Evolutionary conservation across 2,888 invertebrate genomes (phyloP), one percentile per base, ranked within the genome.

Genomic region (Agrochola lychnidis): DNA sequence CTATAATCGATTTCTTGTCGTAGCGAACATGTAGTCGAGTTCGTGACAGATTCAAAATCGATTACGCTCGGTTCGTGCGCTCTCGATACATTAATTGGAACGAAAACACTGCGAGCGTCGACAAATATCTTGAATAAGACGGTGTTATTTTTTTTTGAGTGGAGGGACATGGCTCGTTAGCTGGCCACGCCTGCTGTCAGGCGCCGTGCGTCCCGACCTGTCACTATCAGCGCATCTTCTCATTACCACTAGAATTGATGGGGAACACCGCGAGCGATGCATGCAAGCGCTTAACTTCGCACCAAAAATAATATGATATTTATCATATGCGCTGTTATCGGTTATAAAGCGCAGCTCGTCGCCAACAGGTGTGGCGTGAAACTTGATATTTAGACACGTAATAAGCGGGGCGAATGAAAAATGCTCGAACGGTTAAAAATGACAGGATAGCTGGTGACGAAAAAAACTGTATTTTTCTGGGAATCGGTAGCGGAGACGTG

Each of bases 11-110:
- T 90, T 89, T 87, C 88, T 88, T 86, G 91, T 91, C 85, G 88
- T 89, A 90, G 84, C 67, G 85, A 88, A 90, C 91, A 89, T 91
- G 88, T 89, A 89, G 85, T 78, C 79, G 78, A 90, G 87, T 90
- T 93, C 93, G 93, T 92, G 92, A 92, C 92, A 91, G 92, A 91
- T 92, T 88, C 83, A 86, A 88, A 90, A 91, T 93, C 94, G 95
- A 94, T 94, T 92, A 91, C 88, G 88, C 81, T 84, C 79, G 88
- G 90, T 89, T 94, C 95, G 95, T 94, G 94, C 90, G 92, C 91
- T 90, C 91, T 89, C 91, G 90, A 91, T 91, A 89, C 93, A 88
- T 92, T 95, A 96, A 95, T 95, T 96, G 95, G 95, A 93, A 91
- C 90, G 90, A 90, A 89, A 91, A 89, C 90, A 88, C 89, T 85